Base-by-base conservation (phyloP, 2,797 vertebrate genomes). In the Protosalanx chinensis region DNA sequence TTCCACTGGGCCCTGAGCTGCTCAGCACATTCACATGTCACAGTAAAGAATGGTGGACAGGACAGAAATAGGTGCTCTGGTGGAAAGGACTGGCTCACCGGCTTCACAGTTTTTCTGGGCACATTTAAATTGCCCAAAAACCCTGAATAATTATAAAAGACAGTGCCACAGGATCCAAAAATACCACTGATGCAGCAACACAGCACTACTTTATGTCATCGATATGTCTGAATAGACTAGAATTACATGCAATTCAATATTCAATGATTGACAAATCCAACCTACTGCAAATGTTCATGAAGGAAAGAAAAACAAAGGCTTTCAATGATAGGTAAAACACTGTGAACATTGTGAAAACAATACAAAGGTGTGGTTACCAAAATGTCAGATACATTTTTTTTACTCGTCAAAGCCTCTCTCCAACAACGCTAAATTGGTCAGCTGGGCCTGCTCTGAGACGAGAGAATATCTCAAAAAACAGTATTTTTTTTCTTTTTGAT, bases 1-100 rank as follows among this genome's bases (percentile, higher is more conserved):
- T 70, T 68, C 64, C 51, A 64, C 60, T 56, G 70, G 58, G 18
- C 64, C 63, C 56, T 72, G 57, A 61, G 59, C 51, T 56, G 67
- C 72, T 78, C 63, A n/a, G 18, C 72, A 71, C 58, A 46, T 57
- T 64, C 33, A 49, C 64, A 59, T 73, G 68, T 72, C 68, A 69
- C 46, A 62, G 5, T 62, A 16, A 70, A 77, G 51, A 72, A 68
- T 73, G 63, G 72, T 61, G 51, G 67, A 20, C 27, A 20, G 33
- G 67, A 41, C 46, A 66, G 27, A 68, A 72, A 65, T 62, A 66
- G 46, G 18, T 56, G 4, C 0, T 65, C 23, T 59, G 30, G n/a
- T 67, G 49, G 56, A 49, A 27, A 66, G 27, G 64, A 58, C 57
- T 68, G 6, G 49, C 56, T 49, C 41, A n/a, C 46, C 60, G 27